Evolutionary conservation across 2,113 vertebrate genomes (phyloP), one percentile per base, ranked within the genome.

Genomic region (Pongo pygmaeus): DNA sequence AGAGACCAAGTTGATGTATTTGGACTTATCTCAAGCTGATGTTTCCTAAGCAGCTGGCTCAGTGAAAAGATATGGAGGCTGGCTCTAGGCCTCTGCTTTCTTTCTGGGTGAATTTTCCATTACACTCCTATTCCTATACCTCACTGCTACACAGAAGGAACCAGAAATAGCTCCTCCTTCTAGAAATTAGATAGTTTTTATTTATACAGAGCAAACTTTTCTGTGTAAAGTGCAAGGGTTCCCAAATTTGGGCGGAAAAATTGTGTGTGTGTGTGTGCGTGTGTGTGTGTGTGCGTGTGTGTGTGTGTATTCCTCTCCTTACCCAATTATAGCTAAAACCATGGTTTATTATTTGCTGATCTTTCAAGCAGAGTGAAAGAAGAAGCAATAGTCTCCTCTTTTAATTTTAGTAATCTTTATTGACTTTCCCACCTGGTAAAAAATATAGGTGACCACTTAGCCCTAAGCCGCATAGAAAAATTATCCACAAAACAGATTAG

Each of bases 41-140:
- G 17, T 94, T 95, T 98, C 95, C 96, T 97, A 94, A 97, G 97
- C 96, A 98, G 97, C 92, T 98, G 98, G 79, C 91, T 86, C 46
- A 25, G 22, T 95, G 85, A 98, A 97, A 98, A 52, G 79, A 84
- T 2, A 1, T 35, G 4, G 32, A 59, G 17, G 20, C 61, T 80
- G 75, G 55, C 43, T 93, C 79, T 95, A 93, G 43, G 25, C 20
- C 0, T 3, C 80, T 87, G 4, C 30, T 88, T 97, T 96, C 61
- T 89, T 97, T 96, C 93, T 30, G 30, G 0, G 43, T 79, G 38
- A 89, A 64, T 83, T 0, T 48, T 97, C 97, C 84, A 91, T 14
- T 50, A 85, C 0, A 0, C 30, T 92, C 22, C 78, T 97, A 48
- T 91, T 94, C 8, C 64, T 90, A 10, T 84, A 77, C 27, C 23